These are phyloP conservation scores for Plebejus argus DNA, from an alignment of 2,888 invertebrate species.

Conservation along the genomic window DNA sequence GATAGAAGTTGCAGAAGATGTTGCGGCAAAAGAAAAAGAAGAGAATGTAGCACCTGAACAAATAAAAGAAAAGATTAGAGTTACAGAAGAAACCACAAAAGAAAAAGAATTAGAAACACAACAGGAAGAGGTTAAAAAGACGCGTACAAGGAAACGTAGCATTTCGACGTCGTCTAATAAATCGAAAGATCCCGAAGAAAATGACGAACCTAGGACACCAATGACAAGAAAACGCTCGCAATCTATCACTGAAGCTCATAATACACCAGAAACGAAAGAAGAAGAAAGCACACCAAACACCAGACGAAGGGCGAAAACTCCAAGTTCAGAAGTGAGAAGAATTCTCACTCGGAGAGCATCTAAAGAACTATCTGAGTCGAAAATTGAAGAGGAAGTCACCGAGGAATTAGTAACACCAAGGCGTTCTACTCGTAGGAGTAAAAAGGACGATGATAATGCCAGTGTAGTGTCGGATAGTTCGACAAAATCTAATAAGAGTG, in stretches of 20 bases:
- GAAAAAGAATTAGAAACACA: conserved; percentile 33
- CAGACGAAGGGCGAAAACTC: conserved; percentile 55
- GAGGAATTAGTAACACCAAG: conserved; percentile 62
- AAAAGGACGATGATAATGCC: conserved; percentile 61
- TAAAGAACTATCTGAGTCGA: conserved; percentile 58
- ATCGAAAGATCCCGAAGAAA: conserved; percentile 39
- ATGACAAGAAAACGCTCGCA: conserved; percentile 59
- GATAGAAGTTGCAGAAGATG: not conserved
- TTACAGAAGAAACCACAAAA: conserved; percentile 17
- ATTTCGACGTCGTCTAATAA: conserved; percentile 52
- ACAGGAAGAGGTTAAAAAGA: conserved; percentile 21
- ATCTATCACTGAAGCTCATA: conserved; percentile 52
- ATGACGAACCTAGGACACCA: conserved; percentile 53
- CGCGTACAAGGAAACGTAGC: conserved; percentile 46
- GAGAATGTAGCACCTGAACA: not conserved
- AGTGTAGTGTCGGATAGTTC: conserved; percentile 65
- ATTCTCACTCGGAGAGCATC: conserved; percentile 69
- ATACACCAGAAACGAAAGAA: conserved; percentile 32
- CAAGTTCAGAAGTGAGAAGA: conserved; percentile 60
- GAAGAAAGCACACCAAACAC: conserved; percentile 45
- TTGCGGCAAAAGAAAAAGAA: not conserved
- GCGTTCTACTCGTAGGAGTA: conserved; percentile 53
- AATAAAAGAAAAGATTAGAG: not conserved
- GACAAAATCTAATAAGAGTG: conserved; percentile 55
- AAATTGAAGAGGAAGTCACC: conserved; percentile 53